These are phyloP conservation scores for Rhinolophus sinicus DNA, from an alignment of 2,113 vertebrate genomes.

Conservation along the genomic window DNA sequence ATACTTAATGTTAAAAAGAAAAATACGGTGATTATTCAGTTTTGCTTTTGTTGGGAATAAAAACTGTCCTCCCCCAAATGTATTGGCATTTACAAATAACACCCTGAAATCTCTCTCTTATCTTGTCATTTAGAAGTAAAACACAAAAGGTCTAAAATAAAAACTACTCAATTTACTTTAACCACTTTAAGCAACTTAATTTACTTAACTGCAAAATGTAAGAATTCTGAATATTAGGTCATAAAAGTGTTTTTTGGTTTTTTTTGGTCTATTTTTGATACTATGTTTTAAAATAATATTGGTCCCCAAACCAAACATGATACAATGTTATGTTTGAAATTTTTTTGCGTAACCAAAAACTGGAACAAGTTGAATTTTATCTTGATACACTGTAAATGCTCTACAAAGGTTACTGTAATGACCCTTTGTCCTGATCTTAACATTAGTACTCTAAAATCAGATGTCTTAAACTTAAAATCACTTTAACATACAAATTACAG, in stretches of 20 bases:
- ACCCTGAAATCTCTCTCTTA: background rate
- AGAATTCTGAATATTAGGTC: conserved; percentile 47
- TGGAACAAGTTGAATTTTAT: conserved; percentile 2
- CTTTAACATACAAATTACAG: conserved; percentile 4
- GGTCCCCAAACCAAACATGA: background rate
- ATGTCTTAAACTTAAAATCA: background rate
- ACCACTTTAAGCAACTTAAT: background rate
- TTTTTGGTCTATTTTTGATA: conserved; percentile 38
- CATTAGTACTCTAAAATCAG: background rate
- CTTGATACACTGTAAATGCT: background rate
- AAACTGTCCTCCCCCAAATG: background rate
- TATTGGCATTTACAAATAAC: conserved; percentile 8
- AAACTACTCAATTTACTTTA: background rate
- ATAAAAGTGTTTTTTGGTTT: background rate
- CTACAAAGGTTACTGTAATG: background rate
- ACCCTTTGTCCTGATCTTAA: conserved; percentile 9
- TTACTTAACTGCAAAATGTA: conserved; percentile 20
- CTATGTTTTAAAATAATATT: background rate
- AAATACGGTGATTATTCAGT: background rate
- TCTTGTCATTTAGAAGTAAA: conserved; percentile 46
- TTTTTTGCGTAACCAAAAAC: background rate
- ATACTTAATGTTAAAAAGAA: background rate
- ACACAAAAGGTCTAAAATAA: conserved; percentile 40
- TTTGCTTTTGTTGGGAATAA: conserved; percentile 51
- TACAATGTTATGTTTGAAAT: background rate